Evolutionary conservation across 1,140 invertebrate species (phyloP).

Genomic region (Nasonia vitripennis): DNA sequence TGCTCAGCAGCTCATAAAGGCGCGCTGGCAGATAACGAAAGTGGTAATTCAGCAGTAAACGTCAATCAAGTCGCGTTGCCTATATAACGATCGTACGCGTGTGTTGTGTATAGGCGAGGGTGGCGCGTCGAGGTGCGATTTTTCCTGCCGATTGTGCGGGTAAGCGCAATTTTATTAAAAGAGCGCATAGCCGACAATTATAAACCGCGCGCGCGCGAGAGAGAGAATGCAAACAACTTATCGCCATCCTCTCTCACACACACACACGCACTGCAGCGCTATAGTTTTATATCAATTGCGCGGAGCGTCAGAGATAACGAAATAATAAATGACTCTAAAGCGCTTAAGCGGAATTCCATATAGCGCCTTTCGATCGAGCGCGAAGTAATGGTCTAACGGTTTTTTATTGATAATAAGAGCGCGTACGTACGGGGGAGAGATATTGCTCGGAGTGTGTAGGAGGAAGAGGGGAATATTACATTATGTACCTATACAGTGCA

Average conservation of each 20-base stretch:
- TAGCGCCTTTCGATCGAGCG: constrained; percentile 20
- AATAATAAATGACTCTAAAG: constrained; percentile 45
- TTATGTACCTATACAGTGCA: too few relatives aligned
- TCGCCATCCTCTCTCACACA: not conserved
- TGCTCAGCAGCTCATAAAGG: not conserved
- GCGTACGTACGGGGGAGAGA: not conserved
- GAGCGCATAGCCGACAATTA: constrained; percentile 7
- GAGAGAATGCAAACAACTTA: constrained; percentile 32
- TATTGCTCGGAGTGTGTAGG: not conserved
- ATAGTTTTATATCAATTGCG: constrained; percentile 45
- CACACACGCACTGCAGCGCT: constrained; percentile 11
- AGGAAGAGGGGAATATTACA: not conserved
- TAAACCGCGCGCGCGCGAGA: not conserved
- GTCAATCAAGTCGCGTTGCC: not conserved
- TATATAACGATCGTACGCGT: not conserved
- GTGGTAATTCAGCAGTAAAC: constrained; percentile 23
- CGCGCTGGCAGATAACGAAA: not conserved
- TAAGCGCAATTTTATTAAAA: not conserved
- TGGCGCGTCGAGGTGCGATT: not conserved
- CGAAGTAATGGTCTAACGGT: constrained; percentile 23
- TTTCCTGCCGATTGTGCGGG: not conserved
- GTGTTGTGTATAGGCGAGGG: too few relatives aligned
- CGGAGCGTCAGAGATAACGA: constrained; percentile 46
- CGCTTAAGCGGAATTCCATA: constrained; percentile 42
- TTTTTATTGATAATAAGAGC: constrained; percentile 29